phyloP scores from a whole-genome alignment of 2,113 vertebrate genomes.

The Chamaetylas fuelleborni region DNA sequence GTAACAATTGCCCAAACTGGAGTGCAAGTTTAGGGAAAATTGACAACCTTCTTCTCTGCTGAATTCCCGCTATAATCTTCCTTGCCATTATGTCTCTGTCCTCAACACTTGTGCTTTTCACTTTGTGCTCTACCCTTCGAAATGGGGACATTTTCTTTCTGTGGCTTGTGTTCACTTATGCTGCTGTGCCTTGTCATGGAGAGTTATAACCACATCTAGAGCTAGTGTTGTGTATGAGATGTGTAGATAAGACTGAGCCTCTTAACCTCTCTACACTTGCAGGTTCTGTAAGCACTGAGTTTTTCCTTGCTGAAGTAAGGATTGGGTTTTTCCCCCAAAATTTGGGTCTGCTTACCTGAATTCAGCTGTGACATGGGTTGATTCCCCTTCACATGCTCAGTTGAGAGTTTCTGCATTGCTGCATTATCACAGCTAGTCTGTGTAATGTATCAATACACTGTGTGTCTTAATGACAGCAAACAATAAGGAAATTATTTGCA shows the following conservation, averaged over 20 bases:
- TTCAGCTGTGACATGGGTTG: background rate
- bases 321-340: background rate
- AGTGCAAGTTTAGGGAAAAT: background rate
- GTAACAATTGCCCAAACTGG: background rate
- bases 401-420: background rate
- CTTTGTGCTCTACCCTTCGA: accelerated
- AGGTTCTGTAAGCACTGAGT: accelerated
- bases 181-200: background rate
- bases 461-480: background rate
- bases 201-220: background rate
- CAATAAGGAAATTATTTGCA: background rate
- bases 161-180: background rate
- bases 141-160: background rate
- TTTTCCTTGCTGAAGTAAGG: background rate
- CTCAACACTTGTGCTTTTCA: background rate
- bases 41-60: background rate
- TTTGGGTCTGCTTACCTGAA: background rate
- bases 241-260: background rate
- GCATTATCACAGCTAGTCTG: background rate
- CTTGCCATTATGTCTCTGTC: background rate
- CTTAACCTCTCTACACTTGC: background rate
- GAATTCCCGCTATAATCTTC: background rate
- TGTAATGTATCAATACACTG: background rate
- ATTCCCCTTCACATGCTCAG: background rate
- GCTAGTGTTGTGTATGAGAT: accelerated